Evolutionary conservation across 1,140 invertebrate genomes (phyloP), one percentile per base, ranked within the genome.

Genomic region (Wiebesia pumilae): DNA sequence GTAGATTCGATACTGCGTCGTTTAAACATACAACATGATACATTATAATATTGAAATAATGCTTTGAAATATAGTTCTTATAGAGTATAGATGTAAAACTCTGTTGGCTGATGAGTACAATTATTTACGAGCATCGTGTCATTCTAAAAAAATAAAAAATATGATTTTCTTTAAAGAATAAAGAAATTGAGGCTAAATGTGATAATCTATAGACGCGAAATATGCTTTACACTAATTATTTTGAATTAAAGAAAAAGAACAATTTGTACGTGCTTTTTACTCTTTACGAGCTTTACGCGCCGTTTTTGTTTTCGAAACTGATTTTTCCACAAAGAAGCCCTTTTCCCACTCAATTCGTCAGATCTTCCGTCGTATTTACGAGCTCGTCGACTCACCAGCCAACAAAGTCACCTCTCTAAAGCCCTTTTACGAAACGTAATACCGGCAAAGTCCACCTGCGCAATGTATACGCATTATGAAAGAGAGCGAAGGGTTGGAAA

Each of bases 291-390:
- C 21, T 79, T 79, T 79, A 30, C 58, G 7, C 77, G n/a, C 16
- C 12, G 43, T n/a, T 33, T 21, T 38, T 19, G 58, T 83, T 58
- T 75, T 54, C 30, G n/a, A 83, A 77, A 54, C 35, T 75, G 35
- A 62, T 71, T 75, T 83, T 83, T 71, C 16, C 65, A 73, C 69
- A 71, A 54, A 30, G 58, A 73, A 71, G 47, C 43, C 47, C 47
- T 47, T 58, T 79, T 83, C 51, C 24, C 82, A 43, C 69, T 62
- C 71, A 12, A 84, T 84, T 27, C 73, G 43, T 83, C 82, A 75
- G 73, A 30, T 43, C 71, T 84, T 65, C 67, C 51, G 33, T 40
- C 38, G 33, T 77, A 84, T 77, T 77, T 77, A 84, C 82, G 82
- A 84, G 27, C 47, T 33, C 51, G 77, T 62, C 62, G n/a, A 58